Evolutionary conservation across 2,888 invertebrate genomes (phyloP), one percentile per base, ranked within the genome.

Genomic region (Bellardia bayeri): DNA sequence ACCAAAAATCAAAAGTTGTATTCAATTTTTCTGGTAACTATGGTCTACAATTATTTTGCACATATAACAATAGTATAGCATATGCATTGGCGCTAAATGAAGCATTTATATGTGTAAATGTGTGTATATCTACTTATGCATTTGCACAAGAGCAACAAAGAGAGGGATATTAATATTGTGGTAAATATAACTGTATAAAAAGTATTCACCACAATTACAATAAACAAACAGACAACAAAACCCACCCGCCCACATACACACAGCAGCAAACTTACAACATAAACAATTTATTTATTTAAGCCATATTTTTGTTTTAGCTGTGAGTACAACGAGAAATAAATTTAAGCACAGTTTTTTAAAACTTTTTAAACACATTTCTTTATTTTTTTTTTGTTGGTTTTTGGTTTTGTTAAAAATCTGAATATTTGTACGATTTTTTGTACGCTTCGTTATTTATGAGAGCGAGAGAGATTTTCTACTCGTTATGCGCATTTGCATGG

Each of bases 81-180:
- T 63, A 75, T 61, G 45, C 49, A 58, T 58, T 58, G 11, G 23
- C 11, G 58, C 37, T 61, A 61, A 61, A 61, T 8, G 5, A 2
- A 23, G 11, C 14, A 33, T 3, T 23, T 23, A 9, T 56, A 23
- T 16, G 9, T 23, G 11, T 11, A 51, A 33, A 33, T 51, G 54
- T 58, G 45, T 58, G 40, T 75, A 45, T 56, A 78, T 71, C 9
- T 8, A 8, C 42, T 16, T 30, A 0, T 58, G n/a, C 14, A 74
- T n/a, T 40, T 23, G 11, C 40, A 66, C 33, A 58, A 64, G 66
- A 75, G 66, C 14, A 75, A 54, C 64, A 76, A 61, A 80, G 79
- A 86, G 87, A 90, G 90, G 66, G 45, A 79, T 75, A 76, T 80
- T 66, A 81, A 84, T 78, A 74, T 87, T 87, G 72, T 78, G 87